phyloP scores from a whole-genome alignment of 2,797 vertebrate genomes.

The Pitangus sulphuratus region DNA sequence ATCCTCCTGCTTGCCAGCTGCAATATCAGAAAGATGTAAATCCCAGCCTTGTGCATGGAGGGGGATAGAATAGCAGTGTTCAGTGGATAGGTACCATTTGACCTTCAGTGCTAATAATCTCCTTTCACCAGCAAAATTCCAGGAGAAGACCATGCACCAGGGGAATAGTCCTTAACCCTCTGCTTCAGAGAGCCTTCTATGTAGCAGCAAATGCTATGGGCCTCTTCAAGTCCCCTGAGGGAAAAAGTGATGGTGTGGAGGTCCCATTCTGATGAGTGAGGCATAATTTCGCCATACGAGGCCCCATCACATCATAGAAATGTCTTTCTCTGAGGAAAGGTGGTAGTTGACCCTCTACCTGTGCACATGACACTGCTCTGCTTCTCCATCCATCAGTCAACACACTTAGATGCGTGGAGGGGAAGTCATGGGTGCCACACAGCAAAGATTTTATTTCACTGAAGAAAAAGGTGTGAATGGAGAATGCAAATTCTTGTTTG shows the following conservation, averaged over 20 bases:
- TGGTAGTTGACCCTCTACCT: too few relatives aligned
- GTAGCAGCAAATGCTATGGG: neutral
- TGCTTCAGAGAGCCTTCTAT: neutral
- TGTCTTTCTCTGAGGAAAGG: neutral
- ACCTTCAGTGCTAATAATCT: neutral
- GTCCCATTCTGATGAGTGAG: fast-evolving
- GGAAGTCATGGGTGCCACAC: neutral
- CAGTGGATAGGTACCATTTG: neutral
- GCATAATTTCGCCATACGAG: neutral
- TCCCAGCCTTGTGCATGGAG: neutral
- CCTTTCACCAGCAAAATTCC: neutral
- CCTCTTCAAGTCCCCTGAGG: neutral
- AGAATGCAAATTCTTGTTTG: neutral
- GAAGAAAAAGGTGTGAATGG: neutral
- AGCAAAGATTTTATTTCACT: neutral
- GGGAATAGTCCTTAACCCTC: neutral
- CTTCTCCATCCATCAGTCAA: neutral
- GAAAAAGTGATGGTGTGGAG: neutral
- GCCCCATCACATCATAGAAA: neutral
- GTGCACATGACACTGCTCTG: neutral
- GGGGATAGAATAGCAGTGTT: neutral
- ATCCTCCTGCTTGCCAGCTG: neutral
- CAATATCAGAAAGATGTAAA: neutral
- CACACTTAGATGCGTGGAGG: neutral
- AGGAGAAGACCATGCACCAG: neutral